Conservation (phyloP, 2,888 invertebrate genomes). For the Lagria hirta region DNA sequence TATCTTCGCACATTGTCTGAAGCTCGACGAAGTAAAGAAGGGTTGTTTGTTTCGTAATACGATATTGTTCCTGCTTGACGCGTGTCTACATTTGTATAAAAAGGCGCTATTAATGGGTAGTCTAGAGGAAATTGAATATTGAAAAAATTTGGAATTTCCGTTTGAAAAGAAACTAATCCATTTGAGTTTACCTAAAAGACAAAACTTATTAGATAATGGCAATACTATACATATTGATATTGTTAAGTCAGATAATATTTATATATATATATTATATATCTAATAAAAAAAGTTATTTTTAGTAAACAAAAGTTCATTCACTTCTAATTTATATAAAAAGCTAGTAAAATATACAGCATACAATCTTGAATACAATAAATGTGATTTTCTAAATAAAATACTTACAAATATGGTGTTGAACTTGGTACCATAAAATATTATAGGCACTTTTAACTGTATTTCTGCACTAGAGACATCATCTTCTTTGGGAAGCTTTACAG, state of each 20-base stretch:
- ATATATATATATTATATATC: no score
- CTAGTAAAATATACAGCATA: no score
- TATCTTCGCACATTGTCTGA: constrained; percentile 70
- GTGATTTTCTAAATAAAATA: no score
- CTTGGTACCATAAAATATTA: constrained; percentile 75
- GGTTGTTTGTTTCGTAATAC: constrained; percentile 68
- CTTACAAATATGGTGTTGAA: constrained; percentile 83
- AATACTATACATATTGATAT: background rate
- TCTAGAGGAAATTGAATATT: constrained; percentile 88
- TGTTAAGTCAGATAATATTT: background rate
- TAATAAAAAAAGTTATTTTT: no score
- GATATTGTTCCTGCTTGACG: constrained; percentile 70
- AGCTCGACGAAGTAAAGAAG: constrained; percentile 65
- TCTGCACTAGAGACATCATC: constrained; percentile 69
- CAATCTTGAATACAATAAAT: no score
- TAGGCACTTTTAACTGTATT: constrained; percentile 67
- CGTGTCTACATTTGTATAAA: constrained; percentile 90
- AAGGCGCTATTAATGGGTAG: constrained; percentile 85
- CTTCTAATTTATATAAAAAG: no score
- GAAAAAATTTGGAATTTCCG: constrained; percentile 83
- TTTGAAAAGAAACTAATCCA: constrained; percentile 85
- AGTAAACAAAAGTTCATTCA: no score
- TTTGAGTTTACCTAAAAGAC: constrained; percentile 82
- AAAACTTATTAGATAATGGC: constrained; percentile 4
- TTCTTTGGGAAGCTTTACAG: constrained; percentile 58